Percentiles rank a stretch among this genome's conserved stretches.
Conservation (phyloP, 2,888 invertebrate species). For the Merodon equestris region DNA sequence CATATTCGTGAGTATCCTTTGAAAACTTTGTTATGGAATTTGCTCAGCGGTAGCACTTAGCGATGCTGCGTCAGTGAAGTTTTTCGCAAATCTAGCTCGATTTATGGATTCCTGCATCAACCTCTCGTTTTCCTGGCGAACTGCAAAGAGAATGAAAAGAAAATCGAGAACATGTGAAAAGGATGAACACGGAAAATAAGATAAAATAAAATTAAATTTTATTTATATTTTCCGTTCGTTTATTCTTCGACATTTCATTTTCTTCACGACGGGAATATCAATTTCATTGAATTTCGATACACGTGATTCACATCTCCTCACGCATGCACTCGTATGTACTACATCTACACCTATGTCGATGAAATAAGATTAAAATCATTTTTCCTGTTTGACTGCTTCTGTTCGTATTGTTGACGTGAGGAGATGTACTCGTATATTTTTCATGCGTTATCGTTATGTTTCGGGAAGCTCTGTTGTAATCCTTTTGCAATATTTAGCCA, state of each 20-base stretch:
- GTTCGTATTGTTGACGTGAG: conserved; percentile 25
- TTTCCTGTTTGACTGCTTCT: conserved; percentile 8
- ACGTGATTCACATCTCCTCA: conserved; percentile 10
- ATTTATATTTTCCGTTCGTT: neutral
- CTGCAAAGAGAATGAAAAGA: conserved; percentile 81
- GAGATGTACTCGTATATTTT: neutral
- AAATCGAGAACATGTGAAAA: neutral
- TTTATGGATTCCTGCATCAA: conserved; percentile 88
- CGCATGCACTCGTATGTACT: neutral
- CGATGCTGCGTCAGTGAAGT: conserved; percentile 76
- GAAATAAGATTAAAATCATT: conserved; percentile 36
- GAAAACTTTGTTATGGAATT: conserved; percentile 72
- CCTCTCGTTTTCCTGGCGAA: conserved; percentile 93
- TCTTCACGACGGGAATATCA: conserved; percentile 1
- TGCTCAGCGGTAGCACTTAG: conserved; percentile 70
- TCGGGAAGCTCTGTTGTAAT: conserved; percentile 15
- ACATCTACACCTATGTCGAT: conserved; percentile 1
- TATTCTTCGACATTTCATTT: neutral
- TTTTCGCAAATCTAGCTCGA: conserved; percentile 77
- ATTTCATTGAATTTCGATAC: conserved; percentile 20
- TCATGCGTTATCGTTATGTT: conserved; percentile 26
- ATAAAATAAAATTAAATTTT: conserved; percentile 6
- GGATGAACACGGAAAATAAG: conserved; percentile 1
- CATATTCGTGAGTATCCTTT: conserved; percentile 56
- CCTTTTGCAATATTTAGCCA: conserved; percentile 50